These are phyloP conservation scores for Ichneumoninae sp. DNA, from an alignment of 2,888 invertebrate species.

Conservation along the genomic window DNA sequence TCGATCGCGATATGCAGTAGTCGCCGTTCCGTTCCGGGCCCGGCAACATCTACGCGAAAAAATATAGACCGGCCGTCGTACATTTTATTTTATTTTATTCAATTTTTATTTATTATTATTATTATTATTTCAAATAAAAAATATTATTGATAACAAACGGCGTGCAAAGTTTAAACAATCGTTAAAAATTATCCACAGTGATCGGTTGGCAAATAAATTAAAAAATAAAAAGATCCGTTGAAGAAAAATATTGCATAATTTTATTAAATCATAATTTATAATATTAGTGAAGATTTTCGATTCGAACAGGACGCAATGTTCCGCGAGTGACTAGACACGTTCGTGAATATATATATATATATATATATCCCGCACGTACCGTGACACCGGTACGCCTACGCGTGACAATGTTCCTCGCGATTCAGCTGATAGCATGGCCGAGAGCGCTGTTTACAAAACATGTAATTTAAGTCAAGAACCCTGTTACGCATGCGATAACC, in stretches of 20 bases:
- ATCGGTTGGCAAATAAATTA: neutral
- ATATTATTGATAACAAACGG: neutral
- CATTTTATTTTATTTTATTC: neutral
- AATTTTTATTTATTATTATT: neutral
- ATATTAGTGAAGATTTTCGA: neutral
- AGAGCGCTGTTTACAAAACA: slow-evolving; percentile 62
- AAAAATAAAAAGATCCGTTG: neutral
- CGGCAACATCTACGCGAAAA: slow-evolving; percentile 32
- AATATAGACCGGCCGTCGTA: neutral
- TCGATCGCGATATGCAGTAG: slow-evolving; percentile 54
- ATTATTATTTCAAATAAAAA: neutral
- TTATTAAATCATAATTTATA: neutral
- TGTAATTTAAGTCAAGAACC: slow-evolving; percentile 60
- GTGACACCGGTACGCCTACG: slow-evolving; percentile 47
- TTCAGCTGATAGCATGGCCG: slow-evolving; percentile 67
- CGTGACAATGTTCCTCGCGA: slow-evolving; percentile 67
- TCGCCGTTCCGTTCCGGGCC: slow-evolving; percentile 39
- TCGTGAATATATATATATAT: neutral
- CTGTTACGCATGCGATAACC: slow-evolving; percentile 66
- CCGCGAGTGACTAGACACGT: slow-evolving; percentile 14
- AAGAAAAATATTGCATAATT: neutral
- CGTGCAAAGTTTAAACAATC: neutral
- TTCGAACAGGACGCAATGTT: neutral
- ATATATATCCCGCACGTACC: neutral
- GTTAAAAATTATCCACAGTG: neutral